Evolutionary conservation across 2,797 vertebrate genomes (phyloP).

Genomic region (Xenopus petersii): DNA sequence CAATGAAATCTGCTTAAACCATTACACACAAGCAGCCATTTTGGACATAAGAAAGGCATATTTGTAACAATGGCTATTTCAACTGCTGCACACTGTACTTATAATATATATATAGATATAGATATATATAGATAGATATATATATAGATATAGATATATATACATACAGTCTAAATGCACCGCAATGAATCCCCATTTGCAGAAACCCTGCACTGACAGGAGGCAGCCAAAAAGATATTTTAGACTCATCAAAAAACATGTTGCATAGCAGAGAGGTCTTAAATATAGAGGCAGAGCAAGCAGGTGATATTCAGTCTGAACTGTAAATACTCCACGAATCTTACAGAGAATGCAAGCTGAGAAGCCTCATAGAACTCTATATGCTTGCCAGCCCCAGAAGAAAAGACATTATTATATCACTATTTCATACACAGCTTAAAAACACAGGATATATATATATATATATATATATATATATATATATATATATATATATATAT

Average conservation of each 20-base stretch:
- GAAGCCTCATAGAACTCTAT: neutral
- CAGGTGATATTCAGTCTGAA: neutral
- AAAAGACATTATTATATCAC: no score
- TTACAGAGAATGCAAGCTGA: neutral
- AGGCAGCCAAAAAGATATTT: neutral
- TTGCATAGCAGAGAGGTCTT: neutral
- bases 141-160: neutral
- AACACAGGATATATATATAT: no score
- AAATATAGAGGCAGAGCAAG: neutral
- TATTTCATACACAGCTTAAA: no score
- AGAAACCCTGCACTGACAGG: neutral
- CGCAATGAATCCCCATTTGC: neutral
- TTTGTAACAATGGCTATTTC: neutral
- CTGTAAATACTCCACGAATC: neutral
- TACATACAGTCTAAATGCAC: neutral
- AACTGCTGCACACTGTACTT: neutral
- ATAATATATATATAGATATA: no score
- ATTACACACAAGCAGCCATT: constrained; percentile 42
- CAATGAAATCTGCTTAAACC: constrained; percentile 36
- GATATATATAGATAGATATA: no score
- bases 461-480: no score
- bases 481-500: no score
- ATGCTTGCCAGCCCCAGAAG: no score
- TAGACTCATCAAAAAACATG: neutral
- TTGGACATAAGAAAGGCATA: constrained; percentile 5